These are phyloP conservation scores for Arenicola marina DNA, from an alignment of 2,888 invertebrate species.

Conservation along the genomic window DNA sequence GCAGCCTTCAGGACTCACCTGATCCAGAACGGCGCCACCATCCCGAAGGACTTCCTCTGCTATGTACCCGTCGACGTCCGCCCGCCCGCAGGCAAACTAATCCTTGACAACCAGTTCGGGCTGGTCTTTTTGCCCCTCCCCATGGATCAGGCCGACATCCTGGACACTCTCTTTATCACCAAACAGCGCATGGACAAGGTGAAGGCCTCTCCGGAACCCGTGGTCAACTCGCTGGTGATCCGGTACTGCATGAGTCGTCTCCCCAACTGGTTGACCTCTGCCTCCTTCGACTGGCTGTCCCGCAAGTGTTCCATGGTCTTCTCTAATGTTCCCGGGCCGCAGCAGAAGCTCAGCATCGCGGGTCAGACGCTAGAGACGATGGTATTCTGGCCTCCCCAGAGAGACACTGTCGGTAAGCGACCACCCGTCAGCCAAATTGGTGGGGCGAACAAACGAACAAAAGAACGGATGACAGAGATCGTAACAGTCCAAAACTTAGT, in stretches of 20 bases:
- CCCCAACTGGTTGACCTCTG: conserved; percentile 29
- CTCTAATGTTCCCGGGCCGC: conserved; percentile 34
- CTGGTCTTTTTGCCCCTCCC: conserved; percentile 28
- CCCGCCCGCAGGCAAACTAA: conserved; percentile 10
- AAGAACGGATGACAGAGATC: not conserved
- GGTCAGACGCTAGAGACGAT: conserved; percentile 20
- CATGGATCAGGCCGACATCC: conserved; percentile 5
- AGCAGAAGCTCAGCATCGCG: conserved; percentile 14
- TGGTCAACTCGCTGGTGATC: conserved; percentile 26
- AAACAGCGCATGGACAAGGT: conserved; percentile 27
- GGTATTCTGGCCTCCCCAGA: conserved; percentile 34
- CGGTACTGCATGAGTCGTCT: conserved; percentile 27
- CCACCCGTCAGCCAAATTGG: too few relatives aligned
- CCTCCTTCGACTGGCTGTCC: conserved; percentile 24
- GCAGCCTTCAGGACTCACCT: conserved; percentile 25
- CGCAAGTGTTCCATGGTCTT: conserved; percentile 28
- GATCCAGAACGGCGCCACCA: not conserved
- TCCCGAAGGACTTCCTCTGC: conserved; percentile 18
- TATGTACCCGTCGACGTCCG: conserved; percentile 34
- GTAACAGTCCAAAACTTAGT: not conserved
- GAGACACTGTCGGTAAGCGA: conserved; percentile 30
- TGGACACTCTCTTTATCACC: conserved; percentile 9
- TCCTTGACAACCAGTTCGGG: conserved; percentile 32
- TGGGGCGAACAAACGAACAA: not conserved
- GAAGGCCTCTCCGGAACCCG: conserved; percentile 30